Percentiles rank a stretch among this genome's conserved stretches.
phyloP scores from a whole-genome alignment of 2,888 invertebrate species.

The Lasioglossum zephyrum region DNA sequence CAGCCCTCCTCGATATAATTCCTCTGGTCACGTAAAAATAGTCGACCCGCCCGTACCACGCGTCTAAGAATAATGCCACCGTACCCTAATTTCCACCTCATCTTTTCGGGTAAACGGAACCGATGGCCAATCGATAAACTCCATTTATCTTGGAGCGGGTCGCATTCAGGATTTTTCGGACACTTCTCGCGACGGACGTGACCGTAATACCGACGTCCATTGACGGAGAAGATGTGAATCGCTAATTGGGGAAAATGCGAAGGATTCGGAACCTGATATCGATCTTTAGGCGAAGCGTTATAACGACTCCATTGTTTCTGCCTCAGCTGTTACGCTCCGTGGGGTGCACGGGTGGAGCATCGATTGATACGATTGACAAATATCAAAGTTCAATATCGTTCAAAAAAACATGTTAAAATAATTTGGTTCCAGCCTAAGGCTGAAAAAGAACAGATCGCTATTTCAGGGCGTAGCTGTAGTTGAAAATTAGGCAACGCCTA shows the following conservation, averaged over 20 bases:
- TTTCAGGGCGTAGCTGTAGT: background rate
- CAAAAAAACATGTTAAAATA: background rate
- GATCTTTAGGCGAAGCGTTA: background rate
- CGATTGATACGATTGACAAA: background rate
- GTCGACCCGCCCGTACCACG: background rate
- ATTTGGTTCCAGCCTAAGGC: too few relatives aligned
- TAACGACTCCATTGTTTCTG: background rate
- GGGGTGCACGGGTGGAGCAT: background rate
- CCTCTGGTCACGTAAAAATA: conserved; percentile 35
- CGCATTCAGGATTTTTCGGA: background rate
- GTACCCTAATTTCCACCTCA: conserved; percentile 21
- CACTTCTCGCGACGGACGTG: background rate
- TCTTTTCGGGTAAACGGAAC: background rate
- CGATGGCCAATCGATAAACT: conserved; percentile 21
- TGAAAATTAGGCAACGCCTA: background rate
- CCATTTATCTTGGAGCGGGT: conserved; percentile 5
- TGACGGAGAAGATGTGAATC: background rate
- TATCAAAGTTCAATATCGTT: background rate
- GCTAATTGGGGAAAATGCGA: background rate
- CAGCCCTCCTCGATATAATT: conserved; percentile 10
- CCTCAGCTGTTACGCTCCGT: background rate
- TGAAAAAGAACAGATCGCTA: background rate
- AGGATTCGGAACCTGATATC: background rate
- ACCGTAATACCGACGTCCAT: background rate
- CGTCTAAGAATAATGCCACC: conserved; percentile 39